Evolutionary conservation across 2,113 vertebrate genomes (phyloP), one percentile per base, ranked within the genome.

Genomic region (Dicaeum eximium): DNA sequence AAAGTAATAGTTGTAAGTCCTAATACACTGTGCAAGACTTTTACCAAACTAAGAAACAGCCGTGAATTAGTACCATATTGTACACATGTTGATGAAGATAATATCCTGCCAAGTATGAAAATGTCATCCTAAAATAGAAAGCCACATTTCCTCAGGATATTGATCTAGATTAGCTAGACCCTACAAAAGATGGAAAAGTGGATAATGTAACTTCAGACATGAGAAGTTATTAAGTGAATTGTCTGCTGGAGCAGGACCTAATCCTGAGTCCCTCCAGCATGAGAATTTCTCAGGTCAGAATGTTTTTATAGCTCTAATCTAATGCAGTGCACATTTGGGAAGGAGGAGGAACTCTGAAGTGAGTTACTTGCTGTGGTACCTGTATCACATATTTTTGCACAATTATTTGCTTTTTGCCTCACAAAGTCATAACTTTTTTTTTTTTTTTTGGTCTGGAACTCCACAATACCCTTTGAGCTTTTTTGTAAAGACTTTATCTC

Each of bases 61-160:
- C 78, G 80, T 47, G 97, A 97, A 97, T 97, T 96, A 96, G 53
- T 91, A 94, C 81, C 94, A 93, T 95, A 96, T 80, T 96, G 89
- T 95, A 90, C 88, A 95, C 89, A 95, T 91, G 81, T 72, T 95
- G 56, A 92, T 86, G 94, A 94, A 86, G 81, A 82, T 90, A 96
- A 91, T 95, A 96, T 96, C 85, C 94, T 95, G 86, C 95, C 93
- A 96, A 96, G 93, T 6, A 91, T 37, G 69, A 88, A 97, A 97
- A 97, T 94, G 61, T 96, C 77, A 96, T 89, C 91, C 93, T 96
- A 95, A 97, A 97, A 97, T 93, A 97, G 96, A 97, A 87, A 96
- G 79, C 37, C 85, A 93, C 90, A 92, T 95, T 96, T 97, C 91
- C 93, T 91, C 73, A 95, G 85, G 50, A 94, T 97, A 96, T 83